Evolutionary conservation across 1,140 invertebrate genomes (phyloP), one percentile per base, ranked within the genome.

Genomic region (Drosophila navojoa): DNA sequence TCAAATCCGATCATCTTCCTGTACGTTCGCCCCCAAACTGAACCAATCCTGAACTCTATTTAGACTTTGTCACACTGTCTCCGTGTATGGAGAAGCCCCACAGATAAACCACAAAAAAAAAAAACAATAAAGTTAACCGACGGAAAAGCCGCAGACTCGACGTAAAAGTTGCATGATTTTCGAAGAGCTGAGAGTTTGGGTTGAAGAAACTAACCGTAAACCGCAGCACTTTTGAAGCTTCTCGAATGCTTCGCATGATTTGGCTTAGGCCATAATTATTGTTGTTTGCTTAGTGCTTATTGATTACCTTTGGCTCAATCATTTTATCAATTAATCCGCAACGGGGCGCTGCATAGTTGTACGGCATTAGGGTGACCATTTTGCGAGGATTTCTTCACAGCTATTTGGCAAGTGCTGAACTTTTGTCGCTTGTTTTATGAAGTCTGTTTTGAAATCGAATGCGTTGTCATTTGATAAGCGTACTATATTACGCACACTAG

Each of bases 301-400:
- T 77, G 54, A 77, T 84, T 93, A 93, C 93, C 93, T 93, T 93
- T 71, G 93, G 93, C 79, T 93, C 93, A 77, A 93, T 93, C 93
- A 93, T 93, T 90, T 93, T 93, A 79, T 93, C 93, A 81, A 93
- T 93, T 93, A 93, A 93, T 80, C 93, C 92, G 91, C 93, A 93
- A 54, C 93, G 87, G 63, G 92, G 91, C 77, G 93, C 92, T 64
- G 93, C 81, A 79, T 93, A 93, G 89, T 92, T 93, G 73, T 93
- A 93, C 68, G 93, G 93, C 93, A 93, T 93, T 90, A 93, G 91
- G 90, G 93, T 93, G 85, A 93, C 93, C 93, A 93, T 93, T 89
- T 75, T 90, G 69, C 27, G 44, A 44, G 27, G 49, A 70, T 63
- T 11, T 52, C 10, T 15, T 19, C 25, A 7, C 52, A 54, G 32